These are phyloP conservation scores for Labia minor DNA, from an alignment of 2,888 invertebrate genomes.

Conservation along the genomic window DNA sequence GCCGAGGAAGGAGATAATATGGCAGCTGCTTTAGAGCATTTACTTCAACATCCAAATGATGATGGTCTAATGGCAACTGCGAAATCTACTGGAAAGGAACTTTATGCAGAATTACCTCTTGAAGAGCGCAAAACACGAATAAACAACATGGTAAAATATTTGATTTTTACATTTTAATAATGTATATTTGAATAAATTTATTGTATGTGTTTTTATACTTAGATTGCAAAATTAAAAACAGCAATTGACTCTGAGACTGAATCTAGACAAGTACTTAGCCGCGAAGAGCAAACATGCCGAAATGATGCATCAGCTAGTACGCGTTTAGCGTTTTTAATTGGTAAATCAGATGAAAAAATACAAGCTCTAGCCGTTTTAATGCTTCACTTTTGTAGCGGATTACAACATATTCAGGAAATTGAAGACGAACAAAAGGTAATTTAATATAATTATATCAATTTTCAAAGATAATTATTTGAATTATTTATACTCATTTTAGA, in stretches of 20 bases:
- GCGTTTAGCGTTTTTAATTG: slow-evolving; percentile 33
- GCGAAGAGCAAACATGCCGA: slow-evolving; percentile 35
- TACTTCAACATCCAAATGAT: slow-evolving; percentile 38
- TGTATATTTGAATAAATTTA: neutral
- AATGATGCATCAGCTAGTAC: slow-evolving; percentile 28
- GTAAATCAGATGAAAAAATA: slow-evolving; percentile 71
- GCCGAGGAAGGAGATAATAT: slow-evolving; percentile 30
- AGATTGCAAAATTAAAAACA: slow-evolving; percentile 65
- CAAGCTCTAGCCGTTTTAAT: slow-evolving; percentile 85
- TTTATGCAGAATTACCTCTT: slow-evolving; percentile 60
- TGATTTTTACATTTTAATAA: no score
- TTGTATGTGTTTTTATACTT: no score
- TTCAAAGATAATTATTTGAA: neutral
- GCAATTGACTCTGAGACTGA: slow-evolving; percentile 62
- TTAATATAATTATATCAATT: no score
- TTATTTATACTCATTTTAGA: no score
- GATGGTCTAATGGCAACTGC: slow-evolving; percentile 79
- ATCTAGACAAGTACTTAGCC: slow-evolving; percentile 41
- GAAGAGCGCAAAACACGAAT: slow-evolving; percentile 64
- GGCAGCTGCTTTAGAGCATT: slow-evolving; percentile 31
- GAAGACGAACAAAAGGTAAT: slow-evolving; percentile 29
- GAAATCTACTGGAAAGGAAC: slow-evolving; percentile 72
- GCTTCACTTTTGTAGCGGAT: slow-evolving; percentile 88
- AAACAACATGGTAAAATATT: slow-evolving; percentile 64
- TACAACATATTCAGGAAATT: slow-evolving; percentile 65